These are phyloP conservation scores for Micronisus gabar DNA, from an alignment of 2,113 vertebrate genomes.

Conservation along the genomic window DNA sequence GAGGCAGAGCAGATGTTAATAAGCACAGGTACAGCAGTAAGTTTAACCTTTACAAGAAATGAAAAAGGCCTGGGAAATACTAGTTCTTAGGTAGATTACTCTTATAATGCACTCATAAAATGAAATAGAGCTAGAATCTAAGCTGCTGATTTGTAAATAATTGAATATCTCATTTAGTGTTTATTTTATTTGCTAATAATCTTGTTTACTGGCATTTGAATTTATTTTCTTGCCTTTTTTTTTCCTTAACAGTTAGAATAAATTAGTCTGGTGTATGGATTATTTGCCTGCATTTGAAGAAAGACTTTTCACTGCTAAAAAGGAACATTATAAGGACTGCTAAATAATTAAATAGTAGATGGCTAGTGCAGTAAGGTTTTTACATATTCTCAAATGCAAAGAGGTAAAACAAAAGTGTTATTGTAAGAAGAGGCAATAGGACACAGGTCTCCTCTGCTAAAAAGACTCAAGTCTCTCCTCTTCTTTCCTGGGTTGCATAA, in stretches of 20 bases:
- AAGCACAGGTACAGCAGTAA: neutral
- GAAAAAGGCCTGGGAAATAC: neutral
- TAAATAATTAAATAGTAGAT: neutral
- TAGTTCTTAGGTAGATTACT: neutral
- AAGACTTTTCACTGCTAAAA: neutral
- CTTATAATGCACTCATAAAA: neutral
- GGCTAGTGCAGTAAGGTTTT: neutral
- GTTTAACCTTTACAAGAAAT: neutral
- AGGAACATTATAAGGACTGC: neutral
- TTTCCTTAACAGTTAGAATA: neutral
- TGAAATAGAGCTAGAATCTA: neutral
- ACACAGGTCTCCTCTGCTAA: neutral
- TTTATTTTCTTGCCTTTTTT: neutral
- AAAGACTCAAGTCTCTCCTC: neutral
- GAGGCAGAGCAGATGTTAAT: neutral
- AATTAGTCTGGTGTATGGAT: neutral
- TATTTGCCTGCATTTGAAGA: neutral
- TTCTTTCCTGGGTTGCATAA: neutral
- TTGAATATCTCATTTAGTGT: neutral
- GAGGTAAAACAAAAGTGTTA: neutral
- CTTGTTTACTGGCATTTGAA: neutral
- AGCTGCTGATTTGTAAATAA: neutral
- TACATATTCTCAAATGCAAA: neutral
- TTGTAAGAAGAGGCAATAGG: neutral
- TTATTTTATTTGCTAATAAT: neutral